A percentile compares a stretch with the other conserved stretches of the same genome.
These are phyloP conservation scores for Grammomys dolichurus DNA, from an alignment of 2,113 vertebrate genomes.

Conservation along the genomic window DNA sequence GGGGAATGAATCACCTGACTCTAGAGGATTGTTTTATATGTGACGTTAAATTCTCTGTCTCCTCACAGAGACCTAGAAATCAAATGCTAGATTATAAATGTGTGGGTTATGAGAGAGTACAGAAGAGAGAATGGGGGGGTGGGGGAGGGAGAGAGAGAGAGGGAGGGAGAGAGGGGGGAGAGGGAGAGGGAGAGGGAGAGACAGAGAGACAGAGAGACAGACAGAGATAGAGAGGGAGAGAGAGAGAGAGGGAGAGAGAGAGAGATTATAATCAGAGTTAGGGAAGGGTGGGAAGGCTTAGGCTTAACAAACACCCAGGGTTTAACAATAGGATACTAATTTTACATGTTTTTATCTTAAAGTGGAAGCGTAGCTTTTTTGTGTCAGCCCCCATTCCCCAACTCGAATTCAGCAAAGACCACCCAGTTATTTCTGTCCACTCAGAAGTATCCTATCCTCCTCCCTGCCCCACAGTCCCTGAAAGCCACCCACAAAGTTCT, in stretches of 20 bases:
- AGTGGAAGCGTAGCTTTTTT: neutral
- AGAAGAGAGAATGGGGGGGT: neutral
- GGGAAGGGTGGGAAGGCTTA: neutral
- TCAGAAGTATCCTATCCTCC: neutral
- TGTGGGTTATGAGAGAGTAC: neutral
- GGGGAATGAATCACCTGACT: neutral
- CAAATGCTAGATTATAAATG: neutral
- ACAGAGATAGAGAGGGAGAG: no score
- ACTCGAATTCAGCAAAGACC: neutral
- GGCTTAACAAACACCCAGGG: neutral
- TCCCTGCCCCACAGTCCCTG: no score
- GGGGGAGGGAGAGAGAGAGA: neutral
- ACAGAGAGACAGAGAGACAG: no score
- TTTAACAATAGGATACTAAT: neutral
- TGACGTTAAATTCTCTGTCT: neutral
- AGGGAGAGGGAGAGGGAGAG: no score
- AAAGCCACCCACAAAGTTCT: neutral
- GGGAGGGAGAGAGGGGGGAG: neutral
- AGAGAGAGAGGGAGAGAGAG: neutral
- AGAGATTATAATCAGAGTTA: neutral
- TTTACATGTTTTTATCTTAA: neutral
- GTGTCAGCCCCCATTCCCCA: rapidly evolving
- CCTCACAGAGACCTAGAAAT: slow-evolving; percentile 5
- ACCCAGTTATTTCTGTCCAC: neutral
- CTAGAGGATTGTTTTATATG: slow-evolving; percentile 6